A percentile compares a stretch with the other conserved stretches of the same genome.
phyloP scores from a whole-genome alignment of 1,140 invertebrate species.

The Zophobas morio region DNA sequence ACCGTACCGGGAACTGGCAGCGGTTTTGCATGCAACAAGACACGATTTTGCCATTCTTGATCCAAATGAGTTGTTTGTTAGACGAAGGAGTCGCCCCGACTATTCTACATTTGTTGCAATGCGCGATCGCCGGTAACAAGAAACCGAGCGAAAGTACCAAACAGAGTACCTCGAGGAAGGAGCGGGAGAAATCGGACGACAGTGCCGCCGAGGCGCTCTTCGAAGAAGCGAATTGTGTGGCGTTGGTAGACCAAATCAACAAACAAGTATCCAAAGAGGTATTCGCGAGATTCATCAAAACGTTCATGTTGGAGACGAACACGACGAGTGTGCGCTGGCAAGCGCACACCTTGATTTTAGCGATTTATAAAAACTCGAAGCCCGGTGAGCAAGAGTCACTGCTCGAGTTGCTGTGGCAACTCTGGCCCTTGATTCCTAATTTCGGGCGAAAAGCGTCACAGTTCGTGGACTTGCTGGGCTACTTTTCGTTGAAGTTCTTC shows the following conservation, averaged over 20 bases:
- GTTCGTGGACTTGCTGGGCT: slow-evolving; percentile 94
- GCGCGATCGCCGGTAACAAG: slow-evolving; percentile 79
- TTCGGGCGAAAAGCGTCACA: slow-evolving; percentile 95
- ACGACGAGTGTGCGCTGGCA: slow-evolving; percentile 95
- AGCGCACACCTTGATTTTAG: slow-evolving; percentile 90
- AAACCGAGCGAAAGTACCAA: slow-evolving; percentile 49
- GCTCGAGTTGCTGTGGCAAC: slow-evolving; percentile 88
- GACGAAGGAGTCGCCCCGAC: slow-evolving; percentile 96
- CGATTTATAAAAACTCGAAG: slow-evolving; percentile 88
- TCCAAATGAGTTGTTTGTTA: slow-evolving; percentile 84
- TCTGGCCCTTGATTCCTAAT: slow-evolving; percentile 92
- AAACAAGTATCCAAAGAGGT: slow-evolving; percentile 78
- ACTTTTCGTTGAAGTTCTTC: slow-evolving; percentile 64
- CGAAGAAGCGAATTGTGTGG: slow-evolving; percentile 80
- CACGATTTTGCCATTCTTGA: slow-evolving; percentile 84
- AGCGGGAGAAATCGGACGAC: slow-evolving; percentile 80
- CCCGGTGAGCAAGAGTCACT: slow-evolving; percentile 83
- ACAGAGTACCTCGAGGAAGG: slow-evolving; percentile 66
- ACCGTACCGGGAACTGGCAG: slow-evolving; percentile 96
- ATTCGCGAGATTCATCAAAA: slow-evolving; percentile 87
- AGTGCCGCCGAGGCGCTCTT: slow-evolving; percentile 77
- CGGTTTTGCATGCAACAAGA: slow-evolving; percentile 86
- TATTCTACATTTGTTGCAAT: slow-evolving; percentile 90
- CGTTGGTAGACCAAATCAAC: slow-evolving; percentile 81
- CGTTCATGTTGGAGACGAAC: slow-evolving; percentile 95